Percentiles rank a stretch among this genome's conserved stretches.
Evolutionary conservation across 1,140 invertebrate genomes (phyloP).

Genomic region (Halyomorpha halys): DNA sequence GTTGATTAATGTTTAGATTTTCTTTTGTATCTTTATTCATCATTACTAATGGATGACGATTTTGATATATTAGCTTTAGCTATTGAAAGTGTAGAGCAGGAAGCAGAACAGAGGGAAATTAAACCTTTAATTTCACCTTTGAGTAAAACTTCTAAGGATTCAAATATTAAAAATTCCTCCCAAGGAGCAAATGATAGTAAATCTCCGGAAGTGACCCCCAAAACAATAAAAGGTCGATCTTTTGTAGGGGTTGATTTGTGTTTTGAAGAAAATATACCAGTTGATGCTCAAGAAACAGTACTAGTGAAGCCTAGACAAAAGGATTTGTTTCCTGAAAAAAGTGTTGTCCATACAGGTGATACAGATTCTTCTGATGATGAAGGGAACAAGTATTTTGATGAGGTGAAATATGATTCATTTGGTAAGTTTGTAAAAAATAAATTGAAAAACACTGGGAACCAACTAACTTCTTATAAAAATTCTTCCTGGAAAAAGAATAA

Average conservation of each 20-base stretch:
- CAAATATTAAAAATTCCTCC: no score
- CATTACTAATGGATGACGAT: background rate
- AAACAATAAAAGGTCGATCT: no score
- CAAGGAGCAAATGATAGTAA: no score
- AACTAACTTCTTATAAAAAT: background rate
- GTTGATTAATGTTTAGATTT: background rate
- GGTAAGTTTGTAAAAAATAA: constrained; percentile 54
- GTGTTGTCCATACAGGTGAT: constrained; percentile 46
- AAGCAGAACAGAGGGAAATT: no score
- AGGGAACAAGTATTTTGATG: constrained; percentile 57
- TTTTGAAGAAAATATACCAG: no score
- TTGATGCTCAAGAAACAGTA: no score
- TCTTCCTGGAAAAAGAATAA: background rate
- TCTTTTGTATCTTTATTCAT: no score
- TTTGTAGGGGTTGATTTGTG: no score
- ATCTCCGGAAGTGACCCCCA: no score
- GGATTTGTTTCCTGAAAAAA: constrained; percentile 31
- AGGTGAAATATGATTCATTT: constrained; percentile 56
- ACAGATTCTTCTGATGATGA: constrained; percentile 72
- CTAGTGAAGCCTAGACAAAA: no score
- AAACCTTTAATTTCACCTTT: no score
- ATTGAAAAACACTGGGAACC: constrained; percentile 31
- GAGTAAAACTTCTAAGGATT: no score
- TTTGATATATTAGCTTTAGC: background rate
- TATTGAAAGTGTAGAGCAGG: background rate